Evolutionary conservation across 2,888 invertebrate species (phyloP), one percentile per base, ranked within the genome.

Genomic region (Metallyticus violacea): DNA sequence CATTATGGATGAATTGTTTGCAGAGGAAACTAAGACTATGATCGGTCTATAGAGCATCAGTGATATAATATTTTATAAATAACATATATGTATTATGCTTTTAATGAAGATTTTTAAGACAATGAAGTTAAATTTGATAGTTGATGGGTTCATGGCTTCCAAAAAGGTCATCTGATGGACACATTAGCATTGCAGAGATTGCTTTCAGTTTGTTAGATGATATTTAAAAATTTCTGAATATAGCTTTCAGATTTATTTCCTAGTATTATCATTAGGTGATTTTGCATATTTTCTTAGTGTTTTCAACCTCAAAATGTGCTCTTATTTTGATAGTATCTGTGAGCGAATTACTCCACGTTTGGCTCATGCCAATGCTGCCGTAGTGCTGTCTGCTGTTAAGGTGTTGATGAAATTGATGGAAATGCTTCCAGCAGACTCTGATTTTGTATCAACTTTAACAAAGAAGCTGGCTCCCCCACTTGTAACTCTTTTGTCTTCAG

Each of bases 301-400:
- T 62, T 62, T n/a, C n/a, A 62, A 7, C 15, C 22, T 3, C 22
- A 2, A 9, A 9, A 40, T 7, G 40, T 40, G 15, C 40, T 29
- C 62, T 26, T 30, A 0, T 40, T 9, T 79, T 86, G 82, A 2
- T 89, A 93, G 98, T 89, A 98, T 99, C 89, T 99, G 99, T 91
- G 99, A 99, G 93, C 94, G 99, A 86, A 99, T 99, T 90, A 99
- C 99, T 2, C 99, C 99, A 1, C 94, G 99, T 26, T 93, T 99
- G 88, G 99, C 99, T 6, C 99, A 99, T 92, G 99, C 99, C 3
- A 99, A 99, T 92, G 99, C 99, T 2, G 99, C 99, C 7, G 99
- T 99, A 28, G 99, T 99, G 0, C 93, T 99, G 0, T 99, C 99
- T 27, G 99, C 99, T 85, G 99, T 99, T 62, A 99, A 99, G 95